Evolutionary conservation across 2,797 vertebrate species (phyloP), one percentile per base, ranked within the genome.

Genomic region (Cryptoprocta ferox): DNA sequence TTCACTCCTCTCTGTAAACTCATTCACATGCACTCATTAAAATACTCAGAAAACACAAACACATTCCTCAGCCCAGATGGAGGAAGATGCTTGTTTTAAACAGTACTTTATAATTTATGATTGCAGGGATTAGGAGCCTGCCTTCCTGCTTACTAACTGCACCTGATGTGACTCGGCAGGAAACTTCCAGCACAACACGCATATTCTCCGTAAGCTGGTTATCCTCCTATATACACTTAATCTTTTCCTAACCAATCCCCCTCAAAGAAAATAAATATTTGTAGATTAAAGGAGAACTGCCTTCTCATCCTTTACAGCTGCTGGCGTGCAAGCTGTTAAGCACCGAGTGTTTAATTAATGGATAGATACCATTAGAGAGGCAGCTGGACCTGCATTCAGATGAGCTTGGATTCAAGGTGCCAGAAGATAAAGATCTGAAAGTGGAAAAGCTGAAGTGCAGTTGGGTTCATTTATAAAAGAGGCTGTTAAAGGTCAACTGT

Each of bases 381-480:
- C 94, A 95, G 82, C 83, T 96, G 91, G 91, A 89, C 53, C 48
- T 32, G 89, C 93, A 96, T 98, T 90, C 80, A 92, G 96, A 98
- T 97, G 92, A 84, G 95, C 35, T 70, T 68, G 59, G 61, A 95
- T 95, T 96, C 84, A 65, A 98, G 53, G 30, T 97, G 48, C 95
- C 75, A 94, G 50, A 9, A 82, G 39, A 97, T 82, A 97, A 75
- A 94, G 96, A 95, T 91, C 97, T 61, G 87, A 92, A 84, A 97
- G 89, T 76, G 32, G 92, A 42, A 24, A 39, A 70, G 90, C 83
- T 37, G 70, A 89, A 86, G 65, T 81, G 96, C 96, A 96, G 91
- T 95, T 94, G 96, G 61, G 98, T 97, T 97, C 98, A 79, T 97
- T 97, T 97, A 89, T 98, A 97, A 98, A 97, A 98, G 70, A 97